Base-by-base conservation (phyloP, 1,140 invertebrate species). In the Eurosta solidaginis region DNA sequence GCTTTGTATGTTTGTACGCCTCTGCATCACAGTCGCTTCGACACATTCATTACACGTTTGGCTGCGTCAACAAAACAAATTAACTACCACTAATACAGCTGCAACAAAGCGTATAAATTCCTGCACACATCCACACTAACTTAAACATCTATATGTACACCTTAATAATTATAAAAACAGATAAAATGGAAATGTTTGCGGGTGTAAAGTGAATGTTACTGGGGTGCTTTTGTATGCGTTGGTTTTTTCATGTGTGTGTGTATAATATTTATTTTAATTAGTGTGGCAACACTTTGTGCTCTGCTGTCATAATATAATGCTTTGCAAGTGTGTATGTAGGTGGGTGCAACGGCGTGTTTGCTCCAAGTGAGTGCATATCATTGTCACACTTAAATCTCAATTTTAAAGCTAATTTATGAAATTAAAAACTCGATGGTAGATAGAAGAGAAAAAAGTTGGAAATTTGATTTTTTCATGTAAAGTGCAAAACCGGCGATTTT, bases 381-480 rank as follows among this genome's bases (percentile, higher is more conserved):
- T 68, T 68, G 59, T 68, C 59, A 68, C 59, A 68, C 59, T 68
- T 68, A 68, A 68, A 68, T 68, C 33, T 68, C 59, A 68, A 68
- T 68, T 68, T 68, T 40, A 68, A 20, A 68, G 59, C 33, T 68
- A 68, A 68, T 68, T 68, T 68, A 2, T 36, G 33, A 68, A 68
- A 68, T 68, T 68, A 68, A 68, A 36, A 68, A 22, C 59, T 68
- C 59, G 12, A 36, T 12, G 45, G 0, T 9, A 47, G 45, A 47
- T 47, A 47, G 3, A 14, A 5, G 12, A 47, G 4, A 9, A 47
- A 47, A 47, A 47, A 47, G 2, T 47, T 47, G n/a, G n/a, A 47
- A 47, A 17, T 17, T 14, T 47, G 45, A 12, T 4, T 17, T 17
- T n/a, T 17, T 17, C n/a, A 17, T 14, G 12, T 9, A 17, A 47